A percentile compares a stretch with the other conserved stretches of the same genome.
Evolutionary conservation across 2,888 invertebrate genomes (phyloP).

Genomic region (Leptopterna dolabrata): DNA sequence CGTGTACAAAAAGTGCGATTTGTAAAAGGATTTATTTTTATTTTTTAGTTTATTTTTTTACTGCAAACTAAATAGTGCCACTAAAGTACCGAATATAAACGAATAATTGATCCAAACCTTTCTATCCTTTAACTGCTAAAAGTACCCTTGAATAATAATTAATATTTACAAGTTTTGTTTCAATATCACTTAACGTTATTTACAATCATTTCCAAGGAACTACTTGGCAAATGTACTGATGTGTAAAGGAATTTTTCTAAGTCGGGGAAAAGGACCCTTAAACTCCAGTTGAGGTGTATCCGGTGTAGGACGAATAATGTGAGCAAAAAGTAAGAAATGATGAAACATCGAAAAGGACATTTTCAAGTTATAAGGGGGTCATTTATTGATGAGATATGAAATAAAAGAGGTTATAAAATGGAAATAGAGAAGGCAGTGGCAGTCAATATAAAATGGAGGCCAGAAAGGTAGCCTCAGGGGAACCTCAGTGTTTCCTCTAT

Average conservation of each 20-base stretch:
- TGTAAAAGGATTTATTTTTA: no score
- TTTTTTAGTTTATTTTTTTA: no score
- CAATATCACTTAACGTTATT: constrained; percentile 30
- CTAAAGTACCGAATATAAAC: constrained; percentile 8
- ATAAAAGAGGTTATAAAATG: no score
- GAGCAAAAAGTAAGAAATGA: neutral
- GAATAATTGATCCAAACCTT: constrained; percentile 29
- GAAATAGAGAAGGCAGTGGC: no score
- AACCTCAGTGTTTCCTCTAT: no score
- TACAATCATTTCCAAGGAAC: constrained; percentile 29
- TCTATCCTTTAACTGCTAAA: constrained; percentile 7
- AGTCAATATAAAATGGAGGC: no score
- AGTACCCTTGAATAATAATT: constrained; percentile 31
- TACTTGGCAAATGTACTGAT: constrained; percentile 19
- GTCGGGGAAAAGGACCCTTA: neutral
- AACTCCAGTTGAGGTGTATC: constrained; percentile 12
- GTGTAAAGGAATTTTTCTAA: neutral
- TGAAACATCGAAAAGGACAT: neutral
- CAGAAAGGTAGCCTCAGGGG: no score
- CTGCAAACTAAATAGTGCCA: constrained; percentile 30
- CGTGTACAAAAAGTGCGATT: constrained; percentile 7
- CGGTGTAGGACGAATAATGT: neutral
- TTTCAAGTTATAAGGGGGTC: neutral
- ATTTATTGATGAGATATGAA: no score
- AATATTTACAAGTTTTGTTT: constrained; percentile 20